These are phyloP conservation scores for Oreochromis spilurus DNA, from an alignment of 2,113 vertebrate species.

Conservation along the genomic window DNA sequence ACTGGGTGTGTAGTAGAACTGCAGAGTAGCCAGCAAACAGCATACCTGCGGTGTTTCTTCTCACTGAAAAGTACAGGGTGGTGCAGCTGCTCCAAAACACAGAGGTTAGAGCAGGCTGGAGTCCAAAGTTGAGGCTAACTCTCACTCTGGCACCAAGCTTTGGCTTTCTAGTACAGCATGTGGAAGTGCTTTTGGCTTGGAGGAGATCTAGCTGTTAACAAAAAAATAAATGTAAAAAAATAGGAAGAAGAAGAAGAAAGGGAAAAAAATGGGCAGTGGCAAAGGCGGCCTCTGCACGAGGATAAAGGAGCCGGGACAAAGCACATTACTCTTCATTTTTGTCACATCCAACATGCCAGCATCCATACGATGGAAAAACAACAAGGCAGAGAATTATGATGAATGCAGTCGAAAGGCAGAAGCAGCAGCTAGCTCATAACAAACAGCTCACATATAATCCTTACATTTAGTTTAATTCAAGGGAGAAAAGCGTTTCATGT, in stretches of 20 bases:
- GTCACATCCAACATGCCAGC: slow-evolving; percentile 48
- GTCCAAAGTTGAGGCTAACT: slow-evolving; percentile 53
- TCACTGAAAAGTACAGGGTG: slow-evolving; percentile 60
- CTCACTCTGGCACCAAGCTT: slow-evolving; percentile 43
- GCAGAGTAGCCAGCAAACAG: slow-evolving; percentile 14
- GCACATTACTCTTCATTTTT: slow-evolving; percentile 72
- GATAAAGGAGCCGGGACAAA: slow-evolving; percentile 33
- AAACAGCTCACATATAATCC: slow-evolving; percentile 18
- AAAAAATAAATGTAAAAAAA: background rate
- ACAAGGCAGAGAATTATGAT: slow-evolving; percentile 61
- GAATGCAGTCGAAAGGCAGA: slow-evolving; percentile 45
- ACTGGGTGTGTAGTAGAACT: slow-evolving; percentile 12
- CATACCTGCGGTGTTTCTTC: slow-evolving; percentile 69
- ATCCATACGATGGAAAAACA: slow-evolving; percentile 48
- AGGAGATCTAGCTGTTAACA: background rate
- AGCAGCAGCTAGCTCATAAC: slow-evolving; percentile 14
- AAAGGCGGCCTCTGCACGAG: background rate
- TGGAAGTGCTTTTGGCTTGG: slow-evolving; percentile 70
- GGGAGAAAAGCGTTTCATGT: background rate
- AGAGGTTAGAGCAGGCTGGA: slow-evolving; percentile 49
- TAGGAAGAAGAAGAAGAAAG: background rate
- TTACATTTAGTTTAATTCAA: slow-evolving; percentile 28
- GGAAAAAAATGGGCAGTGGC: slow-evolving; percentile 8
- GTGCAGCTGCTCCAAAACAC: slow-evolving; percentile 52
- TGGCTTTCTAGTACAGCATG: slow-evolving; percentile 58